These are phyloP conservation scores for Antennarius maculatus DNA, from an alignment of 2,797 vertebrate species.

Conservation along the genomic window DNA sequence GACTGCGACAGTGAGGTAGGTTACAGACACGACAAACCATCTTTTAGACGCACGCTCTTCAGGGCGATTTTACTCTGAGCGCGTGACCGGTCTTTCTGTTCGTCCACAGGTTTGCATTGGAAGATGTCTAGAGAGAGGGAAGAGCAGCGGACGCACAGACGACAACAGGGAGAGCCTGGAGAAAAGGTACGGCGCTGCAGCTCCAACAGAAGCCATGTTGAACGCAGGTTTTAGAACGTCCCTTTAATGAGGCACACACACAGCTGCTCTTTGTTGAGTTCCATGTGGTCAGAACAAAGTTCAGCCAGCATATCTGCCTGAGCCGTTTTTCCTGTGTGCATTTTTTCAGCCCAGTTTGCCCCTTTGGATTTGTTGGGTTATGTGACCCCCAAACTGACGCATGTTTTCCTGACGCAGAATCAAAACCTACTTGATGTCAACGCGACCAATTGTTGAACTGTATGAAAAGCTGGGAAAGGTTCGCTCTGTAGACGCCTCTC, in stretches of 20 bases:
- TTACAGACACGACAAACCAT: neutral
- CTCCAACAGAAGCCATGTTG: neutral
- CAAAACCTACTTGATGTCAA: slow-evolving; percentile 94
- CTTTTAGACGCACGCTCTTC: neutral
- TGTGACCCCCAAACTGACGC: slow-evolving; percentile 58
- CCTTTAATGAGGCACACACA: neutral
- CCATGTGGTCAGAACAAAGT: neutral
- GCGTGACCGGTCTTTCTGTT: neutral
- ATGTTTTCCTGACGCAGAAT: slow-evolving; percentile 82
- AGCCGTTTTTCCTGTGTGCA: slow-evolving; percentile 58
- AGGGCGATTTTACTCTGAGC: slow-evolving; percentile 2
- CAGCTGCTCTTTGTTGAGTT: slow-evolving; percentile 1
- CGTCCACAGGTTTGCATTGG: slow-evolving; percentile 87
- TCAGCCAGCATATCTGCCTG: slow-evolving; percentile 29
- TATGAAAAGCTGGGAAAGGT: slow-evolving; percentile 93
- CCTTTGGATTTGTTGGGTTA: slow-evolving; percentile 48
- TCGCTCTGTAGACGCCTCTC: slow-evolving; percentile 91
- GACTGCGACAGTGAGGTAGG: slow-evolving; percentile 92
- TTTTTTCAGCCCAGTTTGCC: slow-evolving; percentile 64
- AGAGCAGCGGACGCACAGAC: slow-evolving; percentile 94
- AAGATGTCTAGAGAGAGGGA: slow-evolving; percentile 94
- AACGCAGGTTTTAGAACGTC: neutral
- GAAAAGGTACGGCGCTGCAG: slow-evolving; percentile 86
- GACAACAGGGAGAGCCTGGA: slow-evolving; percentile 96
- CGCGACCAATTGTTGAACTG: slow-evolving; percentile 92